Conservation (phyloP, 2,888 invertebrate genomes). For the Lycophotia porphyrea region DNA sequence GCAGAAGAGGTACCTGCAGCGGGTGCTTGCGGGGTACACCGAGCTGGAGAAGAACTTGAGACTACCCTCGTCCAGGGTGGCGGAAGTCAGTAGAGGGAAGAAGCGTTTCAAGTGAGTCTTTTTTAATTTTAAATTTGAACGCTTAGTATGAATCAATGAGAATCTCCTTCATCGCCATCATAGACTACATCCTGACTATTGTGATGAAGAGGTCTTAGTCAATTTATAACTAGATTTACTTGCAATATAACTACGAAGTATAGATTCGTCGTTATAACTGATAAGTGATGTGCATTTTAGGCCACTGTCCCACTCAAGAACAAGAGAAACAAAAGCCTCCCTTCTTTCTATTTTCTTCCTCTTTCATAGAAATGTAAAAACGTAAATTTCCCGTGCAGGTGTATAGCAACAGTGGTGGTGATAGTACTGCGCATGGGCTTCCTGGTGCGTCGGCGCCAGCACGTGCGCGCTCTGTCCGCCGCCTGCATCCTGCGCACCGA, state of each 20-base stretch:
- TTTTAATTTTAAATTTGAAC: not conserved
- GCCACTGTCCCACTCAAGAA: not conserved
- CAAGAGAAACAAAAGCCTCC: not conserved
- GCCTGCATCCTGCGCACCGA: slow-evolving; percentile 68
- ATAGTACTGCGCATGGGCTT: slow-evolving; percentile 80
- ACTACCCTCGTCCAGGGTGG: slow-evolving; percentile 65
- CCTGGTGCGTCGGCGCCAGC: slow-evolving; percentile 81
- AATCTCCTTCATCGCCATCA: not conserved
- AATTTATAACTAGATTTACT: not conserved
- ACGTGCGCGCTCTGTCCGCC: slow-evolving; percentile 75
- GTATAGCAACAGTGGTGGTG: slow-evolving; percentile 76
- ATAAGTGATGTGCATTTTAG: not conserved
- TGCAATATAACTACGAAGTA: not conserved
- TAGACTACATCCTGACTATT: not conserved
- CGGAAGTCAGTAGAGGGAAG: slow-evolving; percentile 65
- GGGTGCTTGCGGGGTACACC: slow-evolving; percentile 90
- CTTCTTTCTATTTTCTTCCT: not conserved
- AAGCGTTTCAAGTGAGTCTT: slow-evolving; percentile 80
- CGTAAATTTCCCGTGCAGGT: slow-evolving; percentile 67
- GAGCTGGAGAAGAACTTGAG: slow-evolving; percentile 88
- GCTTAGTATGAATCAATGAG: not conserved
- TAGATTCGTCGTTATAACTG: not conserved
- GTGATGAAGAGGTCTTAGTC: not conserved
- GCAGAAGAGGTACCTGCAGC: slow-evolving; percentile 96
- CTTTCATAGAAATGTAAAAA: not conserved